A percentile compares a stretch with the other conserved stretches of the same genome.
Evolutionary conservation across 2,113 vertebrate species (phyloP).

Genomic region (Rhinolophus ferrumequinum): DNA sequence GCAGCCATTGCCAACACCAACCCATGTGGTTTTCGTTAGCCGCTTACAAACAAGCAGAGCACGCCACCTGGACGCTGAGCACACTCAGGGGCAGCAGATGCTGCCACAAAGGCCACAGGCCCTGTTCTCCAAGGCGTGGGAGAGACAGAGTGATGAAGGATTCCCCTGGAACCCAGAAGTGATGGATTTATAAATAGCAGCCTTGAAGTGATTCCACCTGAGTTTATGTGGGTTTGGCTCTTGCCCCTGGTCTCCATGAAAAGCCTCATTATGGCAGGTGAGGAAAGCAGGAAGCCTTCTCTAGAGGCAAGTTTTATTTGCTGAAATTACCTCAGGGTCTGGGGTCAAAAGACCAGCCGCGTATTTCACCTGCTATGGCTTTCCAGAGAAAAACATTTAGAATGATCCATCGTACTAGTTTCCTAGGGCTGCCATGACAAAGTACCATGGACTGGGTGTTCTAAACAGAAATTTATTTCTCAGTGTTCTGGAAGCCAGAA

Average conservation of each 20-base stretch:
- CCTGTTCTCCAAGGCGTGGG: not conserved
- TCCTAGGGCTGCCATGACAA: not conserved
- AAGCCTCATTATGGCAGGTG: not conserved
- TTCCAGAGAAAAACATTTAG: slow-evolving; percentile 29
- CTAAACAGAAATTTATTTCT: not conserved
- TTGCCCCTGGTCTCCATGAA: not conserved
- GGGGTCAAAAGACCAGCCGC: slow-evolving; percentile 26
- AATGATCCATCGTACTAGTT: not conserved
- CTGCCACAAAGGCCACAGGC: not conserved
- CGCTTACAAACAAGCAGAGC: slow-evolving; percentile 29
- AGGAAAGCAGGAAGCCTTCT: not conserved
- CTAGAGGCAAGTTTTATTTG: not conserved
- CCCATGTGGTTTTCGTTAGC: not conserved
- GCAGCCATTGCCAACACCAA: not conserved
- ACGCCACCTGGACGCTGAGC: not conserved
- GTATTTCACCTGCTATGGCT: slow-evolving; percentile 16
- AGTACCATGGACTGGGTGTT: not conserved
- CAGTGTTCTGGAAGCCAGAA: not conserved
- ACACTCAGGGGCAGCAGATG: not conserved
- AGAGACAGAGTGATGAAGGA: not conserved
- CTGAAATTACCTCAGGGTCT: not conserved
- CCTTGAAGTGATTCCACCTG: not conserved
- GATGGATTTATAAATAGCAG: not conserved
- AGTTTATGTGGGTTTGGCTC: not conserved
- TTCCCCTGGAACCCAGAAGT: not conserved